Conservation (phyloP, 2,113 vertebrate genomes). For the Illadopsis cleaveri region DNA sequence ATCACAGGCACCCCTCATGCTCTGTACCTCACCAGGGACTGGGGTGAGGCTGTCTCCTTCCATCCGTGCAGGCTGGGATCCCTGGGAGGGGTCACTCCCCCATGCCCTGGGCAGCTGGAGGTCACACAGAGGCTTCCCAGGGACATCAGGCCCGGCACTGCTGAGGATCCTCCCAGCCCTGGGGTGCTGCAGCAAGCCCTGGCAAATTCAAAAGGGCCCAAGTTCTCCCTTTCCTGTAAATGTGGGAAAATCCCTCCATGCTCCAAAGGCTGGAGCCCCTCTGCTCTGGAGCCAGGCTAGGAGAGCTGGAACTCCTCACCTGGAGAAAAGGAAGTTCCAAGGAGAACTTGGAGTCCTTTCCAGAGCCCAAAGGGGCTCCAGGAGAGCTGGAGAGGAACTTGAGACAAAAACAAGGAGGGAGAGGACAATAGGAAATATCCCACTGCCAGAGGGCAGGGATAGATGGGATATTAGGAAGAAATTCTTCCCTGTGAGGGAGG, state of each 20-base stretch:
- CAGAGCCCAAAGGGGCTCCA: neutral
- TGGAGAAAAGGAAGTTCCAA: neutral
- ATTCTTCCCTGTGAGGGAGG: neutral
- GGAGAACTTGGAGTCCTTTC: neutral
- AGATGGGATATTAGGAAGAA: neutral
- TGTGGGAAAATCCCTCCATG: neutral
- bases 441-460: neutral
- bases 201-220: neutral
- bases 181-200: neutral
- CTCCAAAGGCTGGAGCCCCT: neutral
- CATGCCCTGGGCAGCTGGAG: neutral
- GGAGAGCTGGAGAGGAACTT: neutral
- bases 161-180: neutral
- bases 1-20: rapidly evolving
- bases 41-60: neutral
- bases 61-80: rapidly evolving
- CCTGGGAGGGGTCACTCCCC: neutral
- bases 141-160: neutral
- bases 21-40: neutral
- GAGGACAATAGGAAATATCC: neutral
- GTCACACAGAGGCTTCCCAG: rapidly evolving
- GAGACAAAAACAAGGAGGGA: neutral
- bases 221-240: neutral
- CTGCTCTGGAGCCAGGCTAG: neutral
- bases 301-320: neutral